Conservation (phyloP, 2,888 invertebrate genomes). For the Agrochola circellaris region DNA sequence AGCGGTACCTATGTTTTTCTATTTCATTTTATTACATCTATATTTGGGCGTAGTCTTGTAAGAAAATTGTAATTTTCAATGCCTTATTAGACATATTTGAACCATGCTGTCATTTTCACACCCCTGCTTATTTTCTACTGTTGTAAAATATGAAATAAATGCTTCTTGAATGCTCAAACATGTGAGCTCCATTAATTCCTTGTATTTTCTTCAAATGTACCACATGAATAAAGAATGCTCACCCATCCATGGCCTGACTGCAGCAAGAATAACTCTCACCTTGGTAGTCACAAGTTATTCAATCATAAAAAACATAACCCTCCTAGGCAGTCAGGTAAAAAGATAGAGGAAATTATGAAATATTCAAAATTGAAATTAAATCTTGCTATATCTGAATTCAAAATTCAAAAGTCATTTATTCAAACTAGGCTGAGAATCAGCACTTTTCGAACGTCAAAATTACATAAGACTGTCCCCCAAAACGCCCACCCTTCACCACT, state of each 20-base stretch:
- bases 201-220: not conserved
- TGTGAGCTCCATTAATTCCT: not conserved
- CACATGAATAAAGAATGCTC: not conserved
- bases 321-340: too few species aligned
- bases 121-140: not conserved
- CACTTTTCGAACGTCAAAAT: too few species aligned
- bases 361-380: too few species aligned
- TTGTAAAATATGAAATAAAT: not conserved
- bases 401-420: too few species aligned
- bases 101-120: not conserved
- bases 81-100: not conserved
- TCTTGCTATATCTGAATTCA: too few species aligned
- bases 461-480: too few species aligned
- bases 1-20: constrained; percentile 68
- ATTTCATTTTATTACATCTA: not conserved
- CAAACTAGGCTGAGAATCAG: too few species aligned
- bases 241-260: not conserved
- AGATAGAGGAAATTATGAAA: not conserved
- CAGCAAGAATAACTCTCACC: not conserved
- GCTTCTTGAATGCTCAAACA: not conserved
- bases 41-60: constrained; percentile 55
- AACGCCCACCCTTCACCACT: too few species aligned
- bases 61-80: not conserved
- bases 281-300: not conserved
- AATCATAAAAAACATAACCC: too few species aligned